Evolutionary conservation across 2,797 vertebrate species (phyloP).

Genomic region (Limosa lapponica): DNA sequence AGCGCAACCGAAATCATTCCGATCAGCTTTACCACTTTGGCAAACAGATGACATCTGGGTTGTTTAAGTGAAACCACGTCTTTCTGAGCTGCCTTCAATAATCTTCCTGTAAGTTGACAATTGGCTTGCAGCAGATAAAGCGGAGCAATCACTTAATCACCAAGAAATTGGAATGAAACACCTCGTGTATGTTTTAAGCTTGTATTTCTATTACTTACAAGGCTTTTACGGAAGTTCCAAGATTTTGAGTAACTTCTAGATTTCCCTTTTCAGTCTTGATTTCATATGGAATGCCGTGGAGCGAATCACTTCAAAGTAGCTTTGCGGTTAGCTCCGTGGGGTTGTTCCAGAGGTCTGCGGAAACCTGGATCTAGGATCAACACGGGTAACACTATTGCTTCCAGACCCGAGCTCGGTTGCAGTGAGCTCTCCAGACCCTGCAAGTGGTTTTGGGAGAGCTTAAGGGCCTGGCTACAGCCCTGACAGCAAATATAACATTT

Average conservation of each 20-base stretch:
- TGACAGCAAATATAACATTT: not conserved
- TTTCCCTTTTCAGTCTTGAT: slow-evolving; percentile 20
- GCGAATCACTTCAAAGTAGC: not conserved
- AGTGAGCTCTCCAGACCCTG: not conserved
- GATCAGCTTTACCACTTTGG: not conserved
- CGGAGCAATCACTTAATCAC: slow-evolving; percentile 33
- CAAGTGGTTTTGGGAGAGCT: not conserved
- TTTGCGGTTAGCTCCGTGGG: slow-evolving; percentile 21
- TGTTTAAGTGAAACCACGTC: not conserved
- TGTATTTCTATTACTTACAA: slow-evolving; percentile 19
- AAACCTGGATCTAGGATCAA: slow-evolving; percentile 26
- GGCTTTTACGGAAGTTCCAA: not conserved
- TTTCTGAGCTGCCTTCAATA: slow-evolving; percentile 41
- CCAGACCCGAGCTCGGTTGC: not conserved
- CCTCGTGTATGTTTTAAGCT: slow-evolving; percentile 15
- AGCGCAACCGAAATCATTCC: not conserved
- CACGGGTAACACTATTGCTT: not conserved
- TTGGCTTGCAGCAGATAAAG: slow-evolving; percentile 44
- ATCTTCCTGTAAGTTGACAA: not conserved
- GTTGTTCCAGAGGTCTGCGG: slow-evolving; percentile 40
- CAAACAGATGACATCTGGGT: slow-evolving; percentile 37
- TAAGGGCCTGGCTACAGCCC: not conserved
- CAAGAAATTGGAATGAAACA: slow-evolving; percentile 48
- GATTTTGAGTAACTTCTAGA: not conserved
- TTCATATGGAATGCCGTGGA: not conserved